Percentiles rank a stretch among this genome's conserved stretches.
Conservation (phyloP, 2,888 invertebrate species). For the Limnephilus lunatus region DNA sequence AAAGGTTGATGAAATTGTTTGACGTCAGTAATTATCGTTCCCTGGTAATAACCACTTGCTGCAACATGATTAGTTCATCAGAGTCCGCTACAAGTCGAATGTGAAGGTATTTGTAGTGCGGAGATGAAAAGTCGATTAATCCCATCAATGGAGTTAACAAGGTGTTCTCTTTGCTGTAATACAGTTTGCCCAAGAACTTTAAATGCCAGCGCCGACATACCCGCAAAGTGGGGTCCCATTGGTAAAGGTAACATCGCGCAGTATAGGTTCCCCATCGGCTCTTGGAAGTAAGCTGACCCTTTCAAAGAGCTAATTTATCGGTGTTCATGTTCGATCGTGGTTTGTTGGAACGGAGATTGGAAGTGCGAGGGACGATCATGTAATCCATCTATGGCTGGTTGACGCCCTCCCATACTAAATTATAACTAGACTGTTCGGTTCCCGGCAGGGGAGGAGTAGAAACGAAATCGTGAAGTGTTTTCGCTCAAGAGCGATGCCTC, state of each 20-base stretch:
- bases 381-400: constrained; percentile 55
- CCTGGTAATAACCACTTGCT: constrained; percentile 43
- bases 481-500: constrained; percentile 38
- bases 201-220: neutral
- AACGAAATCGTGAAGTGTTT: constrained; percentile 50
- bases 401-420: constrained; percentile 60
- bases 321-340: constrained; percentile 4
- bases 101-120: constrained; percentile 49
- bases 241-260: neutral
- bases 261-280: neutral
- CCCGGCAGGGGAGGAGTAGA: constrained; percentile 68
- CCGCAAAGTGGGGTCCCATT: neutral
- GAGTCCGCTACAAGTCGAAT: constrained; percentile 12
- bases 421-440: constrained; percentile 59
- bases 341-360: constrained; percentile 34
- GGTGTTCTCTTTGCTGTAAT: constrained; percentile 53
- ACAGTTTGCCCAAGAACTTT: constrained; percentile 2
- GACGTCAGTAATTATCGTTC: constrained; percentile 38
- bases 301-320: neutral
- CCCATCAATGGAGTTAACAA: constrained; percentile 58
- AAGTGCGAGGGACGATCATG: constrained; percentile 46
- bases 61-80: constrained; percentile 51
- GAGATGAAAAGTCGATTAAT: constrained; percentile 58
- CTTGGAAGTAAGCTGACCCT: neutral
- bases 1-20: constrained; percentile 38